These are phyloP conservation scores for Penaeus indicus DNA, from an alignment of 1,140 invertebrate genomes.

Conservation along the genomic window DNA sequence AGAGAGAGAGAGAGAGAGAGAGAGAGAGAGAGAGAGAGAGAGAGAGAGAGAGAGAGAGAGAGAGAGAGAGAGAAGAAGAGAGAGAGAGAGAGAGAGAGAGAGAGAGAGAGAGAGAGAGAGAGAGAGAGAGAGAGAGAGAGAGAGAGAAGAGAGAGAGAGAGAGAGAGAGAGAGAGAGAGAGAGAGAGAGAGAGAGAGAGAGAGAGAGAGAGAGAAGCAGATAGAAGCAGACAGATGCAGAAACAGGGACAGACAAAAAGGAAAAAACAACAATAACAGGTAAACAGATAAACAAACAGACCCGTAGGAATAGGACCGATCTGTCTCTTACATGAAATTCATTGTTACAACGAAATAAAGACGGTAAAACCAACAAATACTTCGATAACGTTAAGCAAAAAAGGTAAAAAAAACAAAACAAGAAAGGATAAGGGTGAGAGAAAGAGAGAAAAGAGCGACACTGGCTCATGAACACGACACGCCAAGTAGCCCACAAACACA, in stretches of 20 bases:
- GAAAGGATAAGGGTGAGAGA: too few relatives aligned
- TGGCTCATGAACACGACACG: too few relatives aligned
- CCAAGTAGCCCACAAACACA: too few relatives aligned
- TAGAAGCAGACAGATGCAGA: not conserved
- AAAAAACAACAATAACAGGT: not conserved
- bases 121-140: conserved; percentile 12
- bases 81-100: conserved; percentile 23
- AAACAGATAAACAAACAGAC: not conserved
- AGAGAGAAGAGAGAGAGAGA: conserved; percentile 11
- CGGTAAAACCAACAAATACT: too few relatives aligned
- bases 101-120: conserved; percentile 15
- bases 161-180: not conserved
- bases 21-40: conserved; percentile 1
- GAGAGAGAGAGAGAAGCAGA: not conserved
- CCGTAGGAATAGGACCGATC: too few relatives aligned
- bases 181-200: not conserved
- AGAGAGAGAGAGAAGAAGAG: not conserved
- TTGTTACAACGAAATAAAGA: too few relatives aligned
- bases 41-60: conserved; percentile 1
- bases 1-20: conserved; percentile 20
- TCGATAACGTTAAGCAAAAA: too few relatives aligned
- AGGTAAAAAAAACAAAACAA: too few relatives aligned
- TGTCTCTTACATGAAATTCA: too few relatives aligned
- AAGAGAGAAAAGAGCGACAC: too few relatives aligned
- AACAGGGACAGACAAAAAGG: not conserved